Evolutionary conservation across 2,113 vertebrate species (phyloP), one percentile per base, ranked within the genome.

Genomic region (Nycticebus coucang): DNA sequence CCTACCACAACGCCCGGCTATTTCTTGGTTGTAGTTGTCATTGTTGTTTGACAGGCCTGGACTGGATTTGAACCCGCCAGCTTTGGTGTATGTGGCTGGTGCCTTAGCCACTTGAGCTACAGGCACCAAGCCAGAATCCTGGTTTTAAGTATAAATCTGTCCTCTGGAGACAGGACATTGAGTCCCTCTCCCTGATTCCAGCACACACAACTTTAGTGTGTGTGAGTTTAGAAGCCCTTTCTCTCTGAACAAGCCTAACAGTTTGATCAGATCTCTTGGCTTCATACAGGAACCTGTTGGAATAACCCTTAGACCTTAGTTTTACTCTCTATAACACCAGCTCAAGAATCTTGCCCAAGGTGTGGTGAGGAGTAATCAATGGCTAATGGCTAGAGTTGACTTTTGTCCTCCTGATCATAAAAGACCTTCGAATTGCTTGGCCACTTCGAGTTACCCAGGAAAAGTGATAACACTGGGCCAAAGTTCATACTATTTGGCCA

Each of bases 391-490:
- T 93, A 62, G 77, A 87, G 45, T n/a, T 89, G 96, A 98, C 97
- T 96, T 98, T 98, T 97, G 95, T 96, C 93, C 92, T 82, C 80
- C 24, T 75, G 77, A 22, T 89, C 55, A 91, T 97, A 96, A 98
- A 97, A 80, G 97, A 97, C 87, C 96, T 97, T 97, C 96, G 94
- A 92, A 66, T 96, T 92, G 28, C 92, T 96, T 87, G 87, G 93
- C 95, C 78, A 95, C 93, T 92, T 94, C 24, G 45, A 89, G 50
- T 95, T 95, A 94, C 96, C 97, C 69, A 71, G 89, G 89, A 96
- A 96, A 88, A 95, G 64, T 93, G 97, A 97, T 97, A 97, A 95
- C 71, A 85, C 1, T 5, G 68, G 92, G 14, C 50, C 71, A 85
- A 97, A 97, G 97, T 96, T 95, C 87, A 0, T 53, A 87, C n/a